Evolutionary conservation across 2,888 invertebrate species (phyloP).

Genomic region (Augochlorella aurata): DNA sequence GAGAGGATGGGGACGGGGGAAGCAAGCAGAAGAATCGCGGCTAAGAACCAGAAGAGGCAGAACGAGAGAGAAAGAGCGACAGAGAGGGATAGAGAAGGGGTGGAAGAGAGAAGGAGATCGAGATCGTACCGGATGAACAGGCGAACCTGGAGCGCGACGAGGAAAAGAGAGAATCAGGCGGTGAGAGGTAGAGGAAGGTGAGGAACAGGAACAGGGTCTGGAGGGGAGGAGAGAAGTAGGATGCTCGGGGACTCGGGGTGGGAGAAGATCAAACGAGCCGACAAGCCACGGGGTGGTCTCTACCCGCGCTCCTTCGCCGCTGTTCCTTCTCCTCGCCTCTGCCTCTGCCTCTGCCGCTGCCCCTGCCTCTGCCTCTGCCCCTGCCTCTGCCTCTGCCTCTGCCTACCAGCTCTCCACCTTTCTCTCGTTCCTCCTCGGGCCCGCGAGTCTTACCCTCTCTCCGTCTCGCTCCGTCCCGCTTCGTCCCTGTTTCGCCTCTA

Average conservation of each 20-base stretch:
- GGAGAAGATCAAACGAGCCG: constrained; percentile 81
- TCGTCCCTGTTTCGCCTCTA: constrained; percentile 63
- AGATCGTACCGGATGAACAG: constrained; percentile 47
- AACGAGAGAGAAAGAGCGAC: constrained; percentile 22
- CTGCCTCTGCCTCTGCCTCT: constrained; percentile 40
- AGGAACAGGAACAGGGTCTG: constrained; percentile 16
- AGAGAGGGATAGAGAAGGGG: constrained; percentile 20
- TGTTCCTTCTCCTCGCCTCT: constrained; percentile 55
- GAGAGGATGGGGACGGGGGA: constrained; percentile 15
- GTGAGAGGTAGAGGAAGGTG: constrained; percentile 48
- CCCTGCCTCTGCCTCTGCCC: constrained; percentile 50
- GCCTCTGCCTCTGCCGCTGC: constrained; percentile 57
- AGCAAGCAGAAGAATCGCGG: constrained; percentile 45
- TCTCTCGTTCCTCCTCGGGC: constrained; percentile 37
- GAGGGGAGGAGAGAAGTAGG: constrained; percentile 41
- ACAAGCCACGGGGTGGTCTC: constrained; percentile 82
- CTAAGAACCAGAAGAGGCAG: constrained; percentile 22
- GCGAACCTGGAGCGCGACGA: constrained; percentile 41
- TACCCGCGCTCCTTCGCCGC: constrained; percentile 74
- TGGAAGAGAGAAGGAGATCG: constrained; percentile 12
- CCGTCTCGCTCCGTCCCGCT: constrained; percentile 24
- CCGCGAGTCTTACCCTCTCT: constrained; percentile 21
- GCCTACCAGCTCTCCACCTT: constrained; percentile 60
- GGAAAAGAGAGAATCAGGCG: constrained; percentile 47
- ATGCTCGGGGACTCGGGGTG: constrained; percentile 68